Percentiles rank a stretch among this genome's conserved stretches.
phyloP scores from a whole-genome alignment of 2,113 vertebrate species.

The Notiomystis cincta region DNA sequence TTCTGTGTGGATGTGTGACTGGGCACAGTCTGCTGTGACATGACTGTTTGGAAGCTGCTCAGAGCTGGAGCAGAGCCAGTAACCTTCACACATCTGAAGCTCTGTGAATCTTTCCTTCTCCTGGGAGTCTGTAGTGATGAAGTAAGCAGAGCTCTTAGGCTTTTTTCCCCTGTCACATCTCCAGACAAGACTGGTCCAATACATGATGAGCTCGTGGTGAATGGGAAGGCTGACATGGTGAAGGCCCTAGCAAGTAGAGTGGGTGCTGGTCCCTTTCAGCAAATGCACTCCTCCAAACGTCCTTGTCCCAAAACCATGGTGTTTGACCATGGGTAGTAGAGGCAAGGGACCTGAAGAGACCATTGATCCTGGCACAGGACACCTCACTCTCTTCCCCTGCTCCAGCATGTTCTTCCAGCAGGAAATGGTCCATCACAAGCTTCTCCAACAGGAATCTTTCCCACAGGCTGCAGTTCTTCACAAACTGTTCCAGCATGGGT shows the following conservation, averaged over 20 bases:
- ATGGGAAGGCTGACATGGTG: neutral
- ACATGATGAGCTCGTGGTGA: neutral
- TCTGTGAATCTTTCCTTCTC: neutral
- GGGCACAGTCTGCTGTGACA: neutral
- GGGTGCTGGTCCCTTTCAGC: neutral
- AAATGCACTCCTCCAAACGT: neutral
- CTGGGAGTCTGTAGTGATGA: neutral
- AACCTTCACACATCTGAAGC: neutral
- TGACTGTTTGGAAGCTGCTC: neutral
- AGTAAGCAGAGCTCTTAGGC: accelerated
- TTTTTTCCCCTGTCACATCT: neutral
- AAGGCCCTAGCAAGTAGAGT: neutral
- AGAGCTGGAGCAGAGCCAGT: neutral
- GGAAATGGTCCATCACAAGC: neutral
- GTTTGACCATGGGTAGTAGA: too few relatives aligned
- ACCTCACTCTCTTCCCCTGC: neutral
- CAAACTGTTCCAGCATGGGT: neutral
- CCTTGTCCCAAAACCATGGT: neutral
- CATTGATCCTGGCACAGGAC: neutral
- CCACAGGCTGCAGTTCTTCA: neutral
- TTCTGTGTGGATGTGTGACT: neutral
- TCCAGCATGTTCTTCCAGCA: neutral
- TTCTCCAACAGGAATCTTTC: neutral
- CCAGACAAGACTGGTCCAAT: neutral
- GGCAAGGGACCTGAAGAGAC: neutral